phyloP scores from a whole-genome alignment of 2,888 invertebrate species.

The Hipparchia sbordonii region DNA sequence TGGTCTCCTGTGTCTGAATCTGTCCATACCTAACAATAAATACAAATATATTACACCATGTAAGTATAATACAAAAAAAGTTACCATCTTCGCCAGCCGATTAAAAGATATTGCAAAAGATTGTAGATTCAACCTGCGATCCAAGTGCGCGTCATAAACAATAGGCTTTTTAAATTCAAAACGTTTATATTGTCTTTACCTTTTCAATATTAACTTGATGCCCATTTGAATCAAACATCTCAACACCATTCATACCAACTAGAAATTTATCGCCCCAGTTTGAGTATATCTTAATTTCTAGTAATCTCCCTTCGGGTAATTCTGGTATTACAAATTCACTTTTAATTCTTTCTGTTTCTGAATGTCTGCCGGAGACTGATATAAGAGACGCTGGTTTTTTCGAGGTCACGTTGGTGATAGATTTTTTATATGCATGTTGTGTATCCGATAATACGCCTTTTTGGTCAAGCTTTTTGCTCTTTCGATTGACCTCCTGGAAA shows the following conservation, averaged over 20 bases:
- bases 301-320: slow-evolving; percentile 86
- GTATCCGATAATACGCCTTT: slow-evolving; percentile 23
- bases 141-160: not conserved
- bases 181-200: slow-evolving; percentile 61
- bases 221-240: slow-evolving; percentile 87
- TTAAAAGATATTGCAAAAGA: not conserved
- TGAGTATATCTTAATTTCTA: slow-evolving; percentile 86
- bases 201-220: slow-evolving; percentile 82
- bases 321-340: slow-evolving; percentile 89
- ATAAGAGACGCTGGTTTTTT: slow-evolving; percentile 55
- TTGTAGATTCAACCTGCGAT: not conserved
- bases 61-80: too few species aligned
- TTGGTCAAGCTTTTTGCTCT: slow-evolving; percentile 13
- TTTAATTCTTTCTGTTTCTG: slow-evolving; percentile 52
- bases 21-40: slow-evolving; percentile 82
- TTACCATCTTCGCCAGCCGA: too few species aligned
- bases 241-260: slow-evolving; percentile 90
- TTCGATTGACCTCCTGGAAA: slow-evolving; percentile 24
- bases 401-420: slow-evolving; percentile 44
- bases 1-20: slow-evolving; percentile 82
- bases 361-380: slow-evolving; percentile 52
- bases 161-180: not conserved
- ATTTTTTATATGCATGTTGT: slow-evolving; percentile 26
- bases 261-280: slow-evolving; percentile 93
- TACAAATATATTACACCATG: not conserved